These are phyloP conservation scores for human (Homo sapiens) DNA, from an alignment of 2,113 vertebrate species.

Conservation along the genomic window DNA sequence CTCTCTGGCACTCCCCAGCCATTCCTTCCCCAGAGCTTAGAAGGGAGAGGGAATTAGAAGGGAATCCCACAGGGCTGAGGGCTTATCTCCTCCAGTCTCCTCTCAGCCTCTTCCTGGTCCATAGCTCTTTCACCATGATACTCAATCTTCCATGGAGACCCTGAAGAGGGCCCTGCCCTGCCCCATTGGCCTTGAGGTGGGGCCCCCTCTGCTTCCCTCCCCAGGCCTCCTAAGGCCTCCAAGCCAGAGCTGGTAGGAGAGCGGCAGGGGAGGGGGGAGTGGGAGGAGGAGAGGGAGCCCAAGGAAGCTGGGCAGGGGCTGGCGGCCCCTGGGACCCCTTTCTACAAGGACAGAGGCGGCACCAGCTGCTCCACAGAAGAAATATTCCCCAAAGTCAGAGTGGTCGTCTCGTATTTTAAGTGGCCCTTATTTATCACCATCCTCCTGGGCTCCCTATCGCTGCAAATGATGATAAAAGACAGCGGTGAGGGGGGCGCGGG, in stretches of 20 bases:
- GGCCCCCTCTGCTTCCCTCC: not conserved
- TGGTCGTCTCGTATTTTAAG: slow-evolving; percentile 79
- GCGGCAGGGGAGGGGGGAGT: not conserved
- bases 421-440: slow-evolving; percentile 72
- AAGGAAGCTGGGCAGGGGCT: slow-evolving; percentile 44
- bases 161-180: not conserved
- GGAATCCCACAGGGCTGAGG: not conserved
- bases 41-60: not conserved
- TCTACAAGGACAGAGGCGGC: slow-evolving; percentile 76
- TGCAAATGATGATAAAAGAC: slow-evolving; percentile 71
- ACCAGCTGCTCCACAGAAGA: slow-evolving; percentile 78
- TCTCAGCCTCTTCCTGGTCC: not conserved
- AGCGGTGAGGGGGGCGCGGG: slow-evolving; percentile 21
- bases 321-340: slow-evolving; percentile 70
- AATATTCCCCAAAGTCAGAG: slow-evolving; percentile 80
- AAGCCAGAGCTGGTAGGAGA: not conserved
- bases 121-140: not conserved
- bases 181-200: not conserved
- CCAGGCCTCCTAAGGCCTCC: not conserved
- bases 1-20: not conserved
- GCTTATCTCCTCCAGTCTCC: not conserved
- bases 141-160: not conserved
- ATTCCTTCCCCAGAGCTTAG: not conserved
- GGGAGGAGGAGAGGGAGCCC: not conserved
- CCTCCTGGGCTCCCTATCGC: slow-evolving; percentile 60